phyloP scores from a whole-genome alignment of 53 echinoderm and acorn worm genomes.

The Holothuria scabra region DNA sequence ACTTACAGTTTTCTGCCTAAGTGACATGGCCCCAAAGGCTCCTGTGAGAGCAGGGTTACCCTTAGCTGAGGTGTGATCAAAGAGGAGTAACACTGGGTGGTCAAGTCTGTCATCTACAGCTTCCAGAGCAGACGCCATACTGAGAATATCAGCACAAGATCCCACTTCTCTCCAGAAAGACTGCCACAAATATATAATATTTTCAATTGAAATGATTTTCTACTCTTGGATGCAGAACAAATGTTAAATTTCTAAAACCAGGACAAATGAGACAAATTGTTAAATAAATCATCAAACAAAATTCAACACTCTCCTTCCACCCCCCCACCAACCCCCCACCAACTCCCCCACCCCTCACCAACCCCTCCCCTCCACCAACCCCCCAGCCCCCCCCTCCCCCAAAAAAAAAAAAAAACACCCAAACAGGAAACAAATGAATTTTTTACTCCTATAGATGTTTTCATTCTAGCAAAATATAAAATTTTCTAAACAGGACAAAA shows the following conservation, averaged over 20 bases:
- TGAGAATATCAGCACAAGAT: constrained; percentile 74
- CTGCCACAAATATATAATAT: constrained; percentile 36
- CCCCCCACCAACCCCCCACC: too few relatives aligned
- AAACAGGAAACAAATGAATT: too few relatives aligned
- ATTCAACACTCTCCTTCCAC: too few relatives aligned
- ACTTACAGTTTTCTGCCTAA: constrained; percentile 51
- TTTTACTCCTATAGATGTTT: too few relatives aligned
- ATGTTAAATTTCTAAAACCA: neutral
- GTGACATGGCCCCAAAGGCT: constrained; percentile 42
- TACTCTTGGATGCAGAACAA: neutral
- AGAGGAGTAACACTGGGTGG: constrained; percentile 54
- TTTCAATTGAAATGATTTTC: neutral
- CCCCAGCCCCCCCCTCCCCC: too few relatives aligned
- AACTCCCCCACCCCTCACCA: too few relatives aligned
- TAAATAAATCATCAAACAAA: too few relatives aligned
- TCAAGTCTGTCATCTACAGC: constrained; percentile 48
- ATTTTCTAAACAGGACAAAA: neutral
- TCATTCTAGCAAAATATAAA: too few relatives aligned
- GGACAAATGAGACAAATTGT: too few relatives aligned
- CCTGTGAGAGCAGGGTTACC: constrained; percentile 66
- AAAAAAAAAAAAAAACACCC: too few relatives aligned
- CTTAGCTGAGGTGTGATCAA: constrained; percentile 59
- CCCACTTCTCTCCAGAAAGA: constrained; percentile 83
- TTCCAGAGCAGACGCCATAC: constrained; percentile 66
- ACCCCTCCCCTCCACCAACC: too few relatives aligned